Conservation (phyloP, 2,888 invertebrate species). For the Lasioglossum villosulum region DNA sequence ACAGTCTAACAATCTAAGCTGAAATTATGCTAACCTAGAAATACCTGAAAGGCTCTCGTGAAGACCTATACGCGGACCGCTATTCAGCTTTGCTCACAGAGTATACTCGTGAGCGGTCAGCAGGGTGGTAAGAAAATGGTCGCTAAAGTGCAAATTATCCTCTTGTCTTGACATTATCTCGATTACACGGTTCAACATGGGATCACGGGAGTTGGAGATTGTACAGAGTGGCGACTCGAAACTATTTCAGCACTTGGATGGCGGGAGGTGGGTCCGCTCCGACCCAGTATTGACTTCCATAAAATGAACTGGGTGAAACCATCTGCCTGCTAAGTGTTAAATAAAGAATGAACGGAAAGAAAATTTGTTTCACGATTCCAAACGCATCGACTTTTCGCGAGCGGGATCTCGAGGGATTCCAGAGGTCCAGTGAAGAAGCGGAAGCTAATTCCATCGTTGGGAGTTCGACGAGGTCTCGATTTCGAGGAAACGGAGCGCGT, state of each 20-base stretch:
- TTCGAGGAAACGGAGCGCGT: neutral
- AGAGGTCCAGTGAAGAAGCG: neutral
- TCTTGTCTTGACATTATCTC: neutral
- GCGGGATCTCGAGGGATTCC: neutral
- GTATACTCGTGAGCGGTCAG: neutral
- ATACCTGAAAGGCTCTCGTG: neutral
- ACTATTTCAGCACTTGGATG: neutral
- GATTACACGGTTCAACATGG: neutral
- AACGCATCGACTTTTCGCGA: neutral
- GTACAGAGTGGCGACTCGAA: neutral
- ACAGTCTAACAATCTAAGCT: neutral
- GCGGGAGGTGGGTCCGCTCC: neutral
- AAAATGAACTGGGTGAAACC: too few species aligned
- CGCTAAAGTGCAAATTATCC: neutral
- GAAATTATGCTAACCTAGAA: neutral
- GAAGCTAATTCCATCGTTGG: neutral
- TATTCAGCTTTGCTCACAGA: neutral
- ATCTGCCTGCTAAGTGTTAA: neutral
- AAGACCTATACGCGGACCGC: neutral
- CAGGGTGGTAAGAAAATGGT: neutral
- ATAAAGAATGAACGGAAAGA: neutral
- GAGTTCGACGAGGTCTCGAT: neutral
- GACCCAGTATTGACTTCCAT: too few species aligned
- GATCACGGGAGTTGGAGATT: neutral
- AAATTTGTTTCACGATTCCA: neutral